Evolutionary conservation across 2,113 vertebrate genomes (phyloP).

Genomic region (Glareola pratincola): DNA sequence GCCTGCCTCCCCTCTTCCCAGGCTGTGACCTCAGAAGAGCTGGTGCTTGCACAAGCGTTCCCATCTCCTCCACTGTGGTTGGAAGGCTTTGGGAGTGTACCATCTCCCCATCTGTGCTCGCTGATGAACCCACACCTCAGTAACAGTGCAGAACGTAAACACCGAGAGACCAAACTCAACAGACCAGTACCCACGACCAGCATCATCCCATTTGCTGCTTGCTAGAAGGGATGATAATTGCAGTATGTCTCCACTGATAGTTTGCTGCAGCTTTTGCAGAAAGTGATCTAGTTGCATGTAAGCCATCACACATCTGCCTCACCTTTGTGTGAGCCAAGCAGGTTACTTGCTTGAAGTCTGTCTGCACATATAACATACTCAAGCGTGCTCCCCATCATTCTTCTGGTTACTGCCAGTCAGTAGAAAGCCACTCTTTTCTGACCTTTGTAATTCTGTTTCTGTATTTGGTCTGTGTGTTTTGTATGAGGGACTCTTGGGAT

Average conservation of each 20-base stretch:
- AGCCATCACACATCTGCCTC: neutral
- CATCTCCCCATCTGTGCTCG: rapidly evolving
- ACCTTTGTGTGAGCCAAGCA: neutral
- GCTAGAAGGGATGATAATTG: neutral
- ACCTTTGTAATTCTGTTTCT: neutral
- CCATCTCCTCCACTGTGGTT: neutral
- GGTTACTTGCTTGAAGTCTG: neutral
- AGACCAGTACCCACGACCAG: neutral
- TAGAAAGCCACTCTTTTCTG: neutral
- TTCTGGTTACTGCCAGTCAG: neutral
- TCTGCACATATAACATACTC: no score
- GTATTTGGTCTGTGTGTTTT: neutral
- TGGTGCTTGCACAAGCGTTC: neutral
- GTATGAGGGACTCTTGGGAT: neutral
- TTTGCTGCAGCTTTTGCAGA: neutral
- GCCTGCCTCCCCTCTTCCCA: neutral
- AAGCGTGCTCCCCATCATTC: neutral
- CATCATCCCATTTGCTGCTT: neutral
- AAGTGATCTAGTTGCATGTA: rapidly evolving
- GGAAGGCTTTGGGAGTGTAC: neutral
- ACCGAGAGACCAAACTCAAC: neutral
- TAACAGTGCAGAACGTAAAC: neutral
- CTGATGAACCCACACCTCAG: neutral
- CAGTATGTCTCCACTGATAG: neutral
- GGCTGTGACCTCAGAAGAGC: neutral